These are phyloP conservation scores for Greenwoodochromis staneri DNA, from an alignment of 2,113 vertebrate genomes.

Conservation along the genomic window DNA sequence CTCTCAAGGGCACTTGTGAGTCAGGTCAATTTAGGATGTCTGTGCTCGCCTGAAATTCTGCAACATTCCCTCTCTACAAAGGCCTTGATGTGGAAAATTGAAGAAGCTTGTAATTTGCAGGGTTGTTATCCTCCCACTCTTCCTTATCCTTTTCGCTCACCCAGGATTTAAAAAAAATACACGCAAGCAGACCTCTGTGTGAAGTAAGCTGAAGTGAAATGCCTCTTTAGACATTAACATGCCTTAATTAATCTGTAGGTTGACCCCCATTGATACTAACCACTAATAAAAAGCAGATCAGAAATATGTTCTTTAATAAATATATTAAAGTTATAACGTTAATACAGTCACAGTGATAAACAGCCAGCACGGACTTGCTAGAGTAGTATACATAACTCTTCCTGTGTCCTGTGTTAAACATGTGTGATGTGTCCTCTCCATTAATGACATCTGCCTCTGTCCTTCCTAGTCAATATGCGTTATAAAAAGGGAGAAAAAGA, in stretches of 20 bases:
- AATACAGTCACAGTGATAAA: neutral
- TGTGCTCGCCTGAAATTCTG: neutral
- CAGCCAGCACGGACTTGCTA: neutral
- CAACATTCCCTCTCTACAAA: slow-evolving; percentile 8
- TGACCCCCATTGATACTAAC: neutral
- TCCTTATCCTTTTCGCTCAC: neutral
- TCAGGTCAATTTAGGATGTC: neutral
- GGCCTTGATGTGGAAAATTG: slow-evolving; percentile 52
- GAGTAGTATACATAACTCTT: neutral
- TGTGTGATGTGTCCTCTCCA: neutral
- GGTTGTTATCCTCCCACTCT: slow-evolving; percentile 6
- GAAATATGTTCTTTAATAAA: neutral
- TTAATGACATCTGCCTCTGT: neutral
- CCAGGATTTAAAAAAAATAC: neutral
- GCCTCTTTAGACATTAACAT: neutral
- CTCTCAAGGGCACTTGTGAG: slow-evolving; percentile 8
- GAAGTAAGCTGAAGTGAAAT: neutral
- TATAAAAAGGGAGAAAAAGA: neutral
- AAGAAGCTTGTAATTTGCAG: slow-evolving; percentile 43
- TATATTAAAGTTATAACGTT: neutral
- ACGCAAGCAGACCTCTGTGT: neutral
- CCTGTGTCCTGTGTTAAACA: neutral
- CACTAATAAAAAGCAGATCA: neutral
- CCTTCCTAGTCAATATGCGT: neutral
- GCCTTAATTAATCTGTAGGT: neutral